A percentile compares a stretch with the other conserved stretches of the same genome.
phyloP scores from a whole-genome alignment of 2,113 vertebrate species.

The Brachirus orientalis region DNA sequence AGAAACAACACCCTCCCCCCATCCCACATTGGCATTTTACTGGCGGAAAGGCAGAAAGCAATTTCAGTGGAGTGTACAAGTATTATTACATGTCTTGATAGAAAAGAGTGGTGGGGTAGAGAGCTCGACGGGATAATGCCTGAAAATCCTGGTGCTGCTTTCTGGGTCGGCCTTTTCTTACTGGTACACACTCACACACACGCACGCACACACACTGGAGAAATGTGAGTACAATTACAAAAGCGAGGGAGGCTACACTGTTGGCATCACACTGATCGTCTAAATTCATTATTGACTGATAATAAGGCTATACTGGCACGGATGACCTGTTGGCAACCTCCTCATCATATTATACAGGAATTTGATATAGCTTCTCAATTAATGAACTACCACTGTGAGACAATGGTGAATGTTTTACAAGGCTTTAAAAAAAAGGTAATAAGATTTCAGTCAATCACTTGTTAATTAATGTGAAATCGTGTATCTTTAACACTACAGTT shows the following conservation, averaged over 20 bases:
- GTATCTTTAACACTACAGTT: no score
- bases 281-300: slow-evolving; percentile 62
- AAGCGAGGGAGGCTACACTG: slow-evolving; percentile 13
- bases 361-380: slow-evolving; percentile 40
- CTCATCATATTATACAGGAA: slow-evolving; percentile 32
- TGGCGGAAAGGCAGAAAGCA: slow-evolving; percentile 78
- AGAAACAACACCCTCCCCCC: slow-evolving; percentile 30
- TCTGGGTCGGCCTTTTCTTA: slow-evolving; percentile 64
- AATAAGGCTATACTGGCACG: slow-evolving; percentile 62
- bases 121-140: slow-evolving; percentile 55
- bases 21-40: slow-evolving; percentile 31
- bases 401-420: slow-evolving; percentile 27
- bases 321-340: slow-evolving; percentile 43
- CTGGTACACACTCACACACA: slow-evolving; percentile 15
- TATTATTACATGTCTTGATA: slow-evolving; percentile 75
- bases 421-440: slow-evolving; percentile 11
- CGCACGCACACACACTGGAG: not conserved
- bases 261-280: slow-evolving; percentile 18
- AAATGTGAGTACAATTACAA: slow-evolving; percentile 3
- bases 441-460: no score
- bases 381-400: slow-evolving; percentile 31
- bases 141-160: slow-evolving; percentile 54
- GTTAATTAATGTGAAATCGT: no score
- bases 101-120: slow-evolving; percentile 74
- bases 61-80: slow-evolving; percentile 83